These are phyloP conservation scores for Ceyx margarethae DNA, from an alignment of 2,113 vertebrate genomes.

Conservation along the genomic window DNA sequence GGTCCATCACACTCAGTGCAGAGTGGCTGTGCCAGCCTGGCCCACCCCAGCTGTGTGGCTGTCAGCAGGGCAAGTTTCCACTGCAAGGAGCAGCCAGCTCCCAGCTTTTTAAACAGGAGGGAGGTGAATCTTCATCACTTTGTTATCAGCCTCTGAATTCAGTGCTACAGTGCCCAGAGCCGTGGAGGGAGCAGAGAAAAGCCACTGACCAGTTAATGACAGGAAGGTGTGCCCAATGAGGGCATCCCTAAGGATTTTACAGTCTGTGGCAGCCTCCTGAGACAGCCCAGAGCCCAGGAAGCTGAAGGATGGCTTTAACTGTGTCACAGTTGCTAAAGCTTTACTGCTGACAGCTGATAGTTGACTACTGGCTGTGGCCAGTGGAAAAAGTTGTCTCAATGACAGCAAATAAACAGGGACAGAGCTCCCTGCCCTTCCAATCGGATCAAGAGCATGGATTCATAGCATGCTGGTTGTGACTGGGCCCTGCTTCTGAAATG, in stretches of 20 bases:
- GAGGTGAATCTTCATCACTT: background rate
- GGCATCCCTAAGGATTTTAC: background rate
- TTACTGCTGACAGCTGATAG: background rate
- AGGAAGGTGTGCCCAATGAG: background rate
- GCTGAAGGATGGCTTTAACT: background rate
- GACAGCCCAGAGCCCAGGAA: background rate
- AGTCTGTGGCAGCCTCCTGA: background rate
- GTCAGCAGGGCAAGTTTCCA: background rate
- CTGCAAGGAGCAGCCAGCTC: background rate
- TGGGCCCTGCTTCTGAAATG: background rate
- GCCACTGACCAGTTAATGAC: rapidly evolving
- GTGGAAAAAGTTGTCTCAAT: background rate
- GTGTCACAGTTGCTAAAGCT: background rate
- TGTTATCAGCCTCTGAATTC: too few relatives aligned
- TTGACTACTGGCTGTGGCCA: background rate
- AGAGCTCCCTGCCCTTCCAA: background rate
- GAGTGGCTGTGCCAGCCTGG: rapidly evolving
- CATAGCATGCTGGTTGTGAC: background rate
- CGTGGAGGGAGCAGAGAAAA: background rate
- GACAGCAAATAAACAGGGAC: background rate
- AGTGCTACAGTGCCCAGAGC: background rate
- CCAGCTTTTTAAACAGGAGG: background rate
- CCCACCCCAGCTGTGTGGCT: rapidly evolving
- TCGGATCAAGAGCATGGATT: background rate
- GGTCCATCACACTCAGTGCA: background rate